Percentiles rank a stretch among this genome's conserved stretches.
phyloP scores from a whole-genome alignment of 2,113 vertebrate species.

The Enhydra lutris region DNA sequence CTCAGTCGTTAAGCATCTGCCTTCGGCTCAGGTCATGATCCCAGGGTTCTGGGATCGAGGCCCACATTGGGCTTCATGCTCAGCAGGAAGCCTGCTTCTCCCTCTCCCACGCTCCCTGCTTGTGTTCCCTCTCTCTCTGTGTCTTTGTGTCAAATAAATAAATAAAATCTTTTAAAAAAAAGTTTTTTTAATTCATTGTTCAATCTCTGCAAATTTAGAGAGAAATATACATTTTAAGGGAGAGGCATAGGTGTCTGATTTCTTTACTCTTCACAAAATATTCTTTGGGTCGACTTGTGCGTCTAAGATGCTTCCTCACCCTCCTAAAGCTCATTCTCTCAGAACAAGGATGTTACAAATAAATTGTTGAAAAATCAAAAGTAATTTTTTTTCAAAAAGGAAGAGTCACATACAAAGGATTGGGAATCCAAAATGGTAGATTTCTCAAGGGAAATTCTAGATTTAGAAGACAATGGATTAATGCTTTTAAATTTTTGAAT shows the following conservation, averaged over 20 bases:
- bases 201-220: not conserved
- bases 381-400: not conserved
- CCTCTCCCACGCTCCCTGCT: too few species aligned
- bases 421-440: not conserved
- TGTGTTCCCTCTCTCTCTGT: too few species aligned
- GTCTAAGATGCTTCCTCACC: not conserved
- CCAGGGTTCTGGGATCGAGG: too few species aligned
- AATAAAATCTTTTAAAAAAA: not conserved
- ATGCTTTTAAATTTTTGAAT: not conserved
- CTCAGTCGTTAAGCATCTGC: too few species aligned
- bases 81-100: too few species aligned
- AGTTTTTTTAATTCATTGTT: conserved; percentile 40
- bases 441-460: conserved; percentile 6
- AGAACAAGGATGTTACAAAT: not conserved
- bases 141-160: too few species aligned
- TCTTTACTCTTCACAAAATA: not conserved
- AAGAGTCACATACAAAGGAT: not conserved
- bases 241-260: not conserved
- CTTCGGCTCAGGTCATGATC: too few species aligned
- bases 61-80: too few species aligned
- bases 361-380: not conserved
- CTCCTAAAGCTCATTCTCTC: not conserved
- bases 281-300: not conserved
- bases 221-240: not conserved
- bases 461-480: not conserved